Percentiles rank a stretch among this genome's conserved stretches.
Conservation (phyloP, 2,888 invertebrate genomes). For the Drosophila fulvimacula region DNA sequence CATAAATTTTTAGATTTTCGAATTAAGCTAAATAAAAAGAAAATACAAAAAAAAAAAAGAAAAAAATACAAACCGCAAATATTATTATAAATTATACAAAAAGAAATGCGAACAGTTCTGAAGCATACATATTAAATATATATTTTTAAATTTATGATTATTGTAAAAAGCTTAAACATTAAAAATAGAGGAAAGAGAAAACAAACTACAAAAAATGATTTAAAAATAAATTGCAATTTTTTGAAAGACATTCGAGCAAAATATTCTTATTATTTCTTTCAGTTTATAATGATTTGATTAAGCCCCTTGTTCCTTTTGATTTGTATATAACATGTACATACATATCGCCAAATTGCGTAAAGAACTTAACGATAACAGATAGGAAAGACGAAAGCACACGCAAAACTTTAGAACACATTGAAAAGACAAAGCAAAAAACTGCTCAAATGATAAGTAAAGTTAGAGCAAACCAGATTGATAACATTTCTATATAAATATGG, state of each 20-base stretch:
- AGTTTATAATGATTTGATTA: conserved; percentile 11
- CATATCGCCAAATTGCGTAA: conserved; percentile 70
- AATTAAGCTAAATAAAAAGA: conserved; percentile 58
- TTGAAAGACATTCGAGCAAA: conserved; percentile 59
- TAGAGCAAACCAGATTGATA: conserved; percentile 16
- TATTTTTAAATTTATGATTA: conserved; percentile 74
- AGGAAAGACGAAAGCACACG: conserved; percentile 21
- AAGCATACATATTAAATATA: conserved; percentile 48
- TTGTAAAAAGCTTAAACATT: conserved; percentile 66
- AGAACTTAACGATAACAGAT: conserved; percentile 43
- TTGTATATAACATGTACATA: conserved; percentile 71
- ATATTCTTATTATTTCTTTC: conserved; percentile 37
- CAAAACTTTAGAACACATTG: conserved; percentile 33
- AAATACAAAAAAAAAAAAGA: conserved; percentile 12
- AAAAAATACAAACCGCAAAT: conserved; percentile 43
- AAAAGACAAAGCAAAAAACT: conserved; percentile 31
- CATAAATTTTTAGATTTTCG: conserved; percentile 74
- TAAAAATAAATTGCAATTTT: conserved; percentile 57
- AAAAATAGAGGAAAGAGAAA: conserved; percentile 43
- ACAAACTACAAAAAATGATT: conserved; percentile 34
- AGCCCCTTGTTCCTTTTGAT: conserved; percentile 5
- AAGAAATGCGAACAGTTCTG: conserved; percentile 44
- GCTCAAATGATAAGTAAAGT: conserved; percentile 38
- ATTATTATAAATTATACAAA: conserved; percentile 52
- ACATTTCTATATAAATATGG: conserved; percentile 55